Percentiles rank a stretch among this genome's conserved stretches.
Evolutionary conservation across 1,140 invertebrate species (phyloP).

Genomic region (Zaprionus ghesquierei): DNA sequence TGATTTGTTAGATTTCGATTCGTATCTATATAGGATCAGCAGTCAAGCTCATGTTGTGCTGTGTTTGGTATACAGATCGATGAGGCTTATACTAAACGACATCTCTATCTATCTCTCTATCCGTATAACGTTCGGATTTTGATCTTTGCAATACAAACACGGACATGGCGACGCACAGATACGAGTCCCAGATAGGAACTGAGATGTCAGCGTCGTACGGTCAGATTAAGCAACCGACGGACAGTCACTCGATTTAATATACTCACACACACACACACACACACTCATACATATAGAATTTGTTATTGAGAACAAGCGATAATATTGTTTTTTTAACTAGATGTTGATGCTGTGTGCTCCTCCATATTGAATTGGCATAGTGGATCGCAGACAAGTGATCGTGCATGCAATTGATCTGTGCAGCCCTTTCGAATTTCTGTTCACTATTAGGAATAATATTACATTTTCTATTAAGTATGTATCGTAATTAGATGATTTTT

Average conservation of each 20-base stretch:
- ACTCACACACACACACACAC: too few relatives aligned
- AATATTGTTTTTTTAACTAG: slow-evolving; percentile 83
- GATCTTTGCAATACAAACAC: slow-evolving; percentile 72
- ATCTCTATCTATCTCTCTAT: not conserved
- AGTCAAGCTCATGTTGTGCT: slow-evolving; percentile 43
- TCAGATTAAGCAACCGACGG: slow-evolving; percentile 71
- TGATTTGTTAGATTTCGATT: slow-evolving; percentile 17
- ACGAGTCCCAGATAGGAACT: slow-evolving; percentile 62
- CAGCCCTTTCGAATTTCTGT: too few relatives aligned
- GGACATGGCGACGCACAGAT: slow-evolving; percentile 58
- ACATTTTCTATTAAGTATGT: not conserved
- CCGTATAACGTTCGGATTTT: slow-evolving; percentile 59
- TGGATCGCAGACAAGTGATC: not conserved
- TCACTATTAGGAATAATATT: too few relatives aligned
- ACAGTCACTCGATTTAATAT: slow-evolving; percentile 11
- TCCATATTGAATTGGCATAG: slow-evolving; percentile 31
- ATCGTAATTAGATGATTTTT: too few relatives aligned
- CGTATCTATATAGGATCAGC: slow-evolving; percentile 53
- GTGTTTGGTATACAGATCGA: slow-evolving; percentile 31
- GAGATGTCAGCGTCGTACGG: slow-evolving; percentile 52
- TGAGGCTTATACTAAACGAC: slow-evolving; percentile 17
- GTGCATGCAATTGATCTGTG: too few relatives aligned
- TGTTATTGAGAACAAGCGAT: slow-evolving; percentile 82
- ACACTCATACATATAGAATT: slow-evolving; percentile 58
- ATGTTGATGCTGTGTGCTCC: slow-evolving; percentile 65